Evolutionary conservation across 2,888 invertebrate species (phyloP).

Genomic region (Tholera decimalis): DNA sequence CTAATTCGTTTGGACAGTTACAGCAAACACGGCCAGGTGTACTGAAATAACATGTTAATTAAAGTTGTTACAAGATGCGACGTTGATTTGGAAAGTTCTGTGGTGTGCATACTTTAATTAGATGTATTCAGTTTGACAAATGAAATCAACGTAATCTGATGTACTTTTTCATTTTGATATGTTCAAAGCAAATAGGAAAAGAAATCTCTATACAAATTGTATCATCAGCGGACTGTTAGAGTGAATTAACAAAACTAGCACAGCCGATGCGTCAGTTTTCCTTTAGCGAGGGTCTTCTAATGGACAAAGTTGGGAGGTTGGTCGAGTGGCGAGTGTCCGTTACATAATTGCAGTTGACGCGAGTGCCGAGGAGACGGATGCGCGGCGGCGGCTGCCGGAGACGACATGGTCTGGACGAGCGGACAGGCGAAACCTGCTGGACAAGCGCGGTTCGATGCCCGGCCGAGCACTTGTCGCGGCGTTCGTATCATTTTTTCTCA

Average conservation of each 20-base stretch:
- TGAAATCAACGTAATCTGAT: neutral
- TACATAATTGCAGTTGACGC: constrained; percentile 82
- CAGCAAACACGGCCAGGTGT: constrained; percentile 28
- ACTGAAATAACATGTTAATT: constrained; percentile 35
- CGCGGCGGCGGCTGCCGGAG: constrained; percentile 67
- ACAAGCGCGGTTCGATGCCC: constrained; percentile 83
- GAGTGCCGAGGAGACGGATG: constrained; percentile 73
- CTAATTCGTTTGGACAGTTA: constrained; percentile 63
- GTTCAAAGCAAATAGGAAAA: neutral
- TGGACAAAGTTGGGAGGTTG: constrained; percentile 63
- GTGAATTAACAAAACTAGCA: constrained; percentile 34
- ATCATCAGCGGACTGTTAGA: constrained; percentile 8
- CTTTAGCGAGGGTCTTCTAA: constrained; percentile 42
- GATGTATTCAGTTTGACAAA: constrained; percentile 14
- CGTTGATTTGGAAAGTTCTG: constrained; percentile 50
- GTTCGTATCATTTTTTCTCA: constrained; percentile 70
- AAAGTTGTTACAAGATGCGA: constrained; percentile 17
- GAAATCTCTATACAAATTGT: constrained; percentile 19
- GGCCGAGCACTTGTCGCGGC: constrained; percentile 79
- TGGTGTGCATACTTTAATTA: constrained; percentile 13
- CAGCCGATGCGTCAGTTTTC: constrained; percentile 21
- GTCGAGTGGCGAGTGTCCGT: constrained; percentile 69
- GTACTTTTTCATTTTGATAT: neutral
- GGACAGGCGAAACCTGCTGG: constrained; percentile 80
- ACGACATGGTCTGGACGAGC: constrained; percentile 51